Evolutionary conservation across 2,888 invertebrate genomes (phyloP), one percentile per base, ranked within the genome.

Genomic region (Caenorhabditis uteleia): DNA sequence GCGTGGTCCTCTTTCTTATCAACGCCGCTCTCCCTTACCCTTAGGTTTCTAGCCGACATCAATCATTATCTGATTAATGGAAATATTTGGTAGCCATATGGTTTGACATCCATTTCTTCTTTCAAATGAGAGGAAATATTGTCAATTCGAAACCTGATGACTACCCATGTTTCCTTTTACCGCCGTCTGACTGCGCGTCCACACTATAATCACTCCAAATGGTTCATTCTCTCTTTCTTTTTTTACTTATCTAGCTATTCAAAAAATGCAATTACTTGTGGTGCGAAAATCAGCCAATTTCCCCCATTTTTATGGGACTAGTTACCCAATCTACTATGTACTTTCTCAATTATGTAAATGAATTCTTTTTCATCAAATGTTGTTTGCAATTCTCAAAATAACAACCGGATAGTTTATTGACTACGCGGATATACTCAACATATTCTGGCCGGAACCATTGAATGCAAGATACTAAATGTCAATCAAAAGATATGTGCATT

Each of bases 151-250:
- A 54, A 44, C 60, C 53, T 48, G 44, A 56, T 59, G 58, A 53
- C 55, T 29, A 53, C 55, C 65, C 50, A 29, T 3, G 48, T 65
- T 65, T 65, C 65, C 65, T 55, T 16, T n/a, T 21, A 33, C 51
- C 62, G 59, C 59, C 65, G 65, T 65, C 59, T 65, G 65, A 66
- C 56, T 57, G 66, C 57, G 49, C 66, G 57, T 62, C 23, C 66
- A 60, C 66, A 66, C 64, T 49, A 42, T 36, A 47, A 62, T 56
- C 60, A 62, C 62, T 57, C 62, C 61, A 51, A 60, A 60, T 55
- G 54, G 55, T 61, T 54, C 31, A 38, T 42, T 48, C 34, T 29
- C 23, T 40, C 23, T 56, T 27, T 45, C 45, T 14, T 29, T 33
- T 31, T 20, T 39, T 39, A 8, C 8, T 5, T 39, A 5, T 20